Conservation (phyloP, 2,113 vertebrate species). For the Oreocharis arfaki region DNA sequence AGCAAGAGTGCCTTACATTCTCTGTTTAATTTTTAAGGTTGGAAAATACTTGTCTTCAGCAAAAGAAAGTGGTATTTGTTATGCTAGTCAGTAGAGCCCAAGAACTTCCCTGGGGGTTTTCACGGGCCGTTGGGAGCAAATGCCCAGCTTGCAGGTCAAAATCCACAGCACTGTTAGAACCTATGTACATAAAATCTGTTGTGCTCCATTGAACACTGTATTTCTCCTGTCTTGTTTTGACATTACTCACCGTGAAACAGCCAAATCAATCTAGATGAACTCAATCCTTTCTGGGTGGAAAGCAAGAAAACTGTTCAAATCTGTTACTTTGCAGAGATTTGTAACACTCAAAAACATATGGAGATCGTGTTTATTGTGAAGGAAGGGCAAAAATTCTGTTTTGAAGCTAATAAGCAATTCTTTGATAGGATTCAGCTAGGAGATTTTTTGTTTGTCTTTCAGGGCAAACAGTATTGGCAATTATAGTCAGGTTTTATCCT, state of each 20-base stretch:
- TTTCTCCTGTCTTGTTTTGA: constrained; percentile 51
- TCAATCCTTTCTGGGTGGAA: neutral
- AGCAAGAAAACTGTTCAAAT: neutral
- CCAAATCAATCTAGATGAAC: constrained; percentile 31
- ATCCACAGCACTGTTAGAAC: constrained; percentile 45
- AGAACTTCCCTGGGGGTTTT: constrained; percentile 27
- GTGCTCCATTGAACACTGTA: constrained; percentile 47
- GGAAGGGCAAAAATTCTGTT: neutral
- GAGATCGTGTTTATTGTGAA: neutral
- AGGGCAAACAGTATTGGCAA: neutral
- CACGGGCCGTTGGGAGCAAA: constrained; percentile 58
- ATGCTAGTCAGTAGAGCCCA: neutral
- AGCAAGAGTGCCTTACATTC: neutral
- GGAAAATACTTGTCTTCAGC: neutral
- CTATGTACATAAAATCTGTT: constrained; percentile 26
- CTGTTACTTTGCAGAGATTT: neutral
- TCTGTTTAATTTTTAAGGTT: neutral
- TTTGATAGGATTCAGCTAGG: neutral
- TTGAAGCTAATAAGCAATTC: neutral
- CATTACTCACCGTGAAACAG: constrained; percentile 39
- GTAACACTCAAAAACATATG: neutral
- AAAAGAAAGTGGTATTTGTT: constrained; percentile 2
- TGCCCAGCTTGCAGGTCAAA: constrained; percentile 52
- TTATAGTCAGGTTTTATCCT: neutral
- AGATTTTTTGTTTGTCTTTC: neutral